These are phyloP conservation scores for Plectus sambesii DNA, from an alignment of 1,140 invertebrate species.

Conservation along the genomic window DNA sequence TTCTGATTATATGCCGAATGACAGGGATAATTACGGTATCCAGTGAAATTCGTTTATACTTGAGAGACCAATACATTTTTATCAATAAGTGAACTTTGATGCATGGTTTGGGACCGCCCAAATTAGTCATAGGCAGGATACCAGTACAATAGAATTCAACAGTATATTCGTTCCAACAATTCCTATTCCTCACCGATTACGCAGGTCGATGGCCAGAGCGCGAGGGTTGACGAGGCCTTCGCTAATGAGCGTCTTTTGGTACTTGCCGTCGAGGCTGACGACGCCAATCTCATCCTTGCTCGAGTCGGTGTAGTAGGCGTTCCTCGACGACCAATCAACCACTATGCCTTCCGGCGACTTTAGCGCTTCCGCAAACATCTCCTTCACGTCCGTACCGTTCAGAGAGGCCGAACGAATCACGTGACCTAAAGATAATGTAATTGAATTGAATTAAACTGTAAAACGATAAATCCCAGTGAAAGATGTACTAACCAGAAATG, in stretches of 20 bases:
- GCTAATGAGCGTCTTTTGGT: conserved; percentile 61
- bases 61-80: too few species aligned
- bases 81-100: too few species aligned
- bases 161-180: conserved; percentile 10
- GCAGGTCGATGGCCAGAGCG: conserved; percentile 83
- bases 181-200: conserved; percentile 58
- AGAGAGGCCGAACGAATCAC: conserved; percentile 31
- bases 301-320: conserved; percentile 93
- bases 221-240: conserved; percentile 73
- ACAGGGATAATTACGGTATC: too few species aligned
- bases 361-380: conserved; percentile 21
- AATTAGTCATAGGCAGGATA: conserved; percentile 1
- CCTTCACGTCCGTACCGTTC: conserved; percentile 38
- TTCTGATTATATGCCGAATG: background rate
- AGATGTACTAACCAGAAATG: too few species aligned
- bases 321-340: conserved; percentile 77
- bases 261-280: conserved; percentile 62
- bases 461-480: too few species aligned
- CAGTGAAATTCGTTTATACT: too few species aligned
- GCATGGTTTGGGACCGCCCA: conserved; percentile 15
- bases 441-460: background rate
- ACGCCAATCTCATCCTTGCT: conserved; percentile 76
- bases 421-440: conserved; percentile 24
- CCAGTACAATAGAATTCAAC: background rate
- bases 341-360: conserved; percentile 70